Percentiles rank a stretch among this genome's conserved stretches.
These are phyloP conservation scores for Gnathonemus longibarbis DNA, from an alignment of 2,113 vertebrate species.

Conservation along the genomic window DNA sequence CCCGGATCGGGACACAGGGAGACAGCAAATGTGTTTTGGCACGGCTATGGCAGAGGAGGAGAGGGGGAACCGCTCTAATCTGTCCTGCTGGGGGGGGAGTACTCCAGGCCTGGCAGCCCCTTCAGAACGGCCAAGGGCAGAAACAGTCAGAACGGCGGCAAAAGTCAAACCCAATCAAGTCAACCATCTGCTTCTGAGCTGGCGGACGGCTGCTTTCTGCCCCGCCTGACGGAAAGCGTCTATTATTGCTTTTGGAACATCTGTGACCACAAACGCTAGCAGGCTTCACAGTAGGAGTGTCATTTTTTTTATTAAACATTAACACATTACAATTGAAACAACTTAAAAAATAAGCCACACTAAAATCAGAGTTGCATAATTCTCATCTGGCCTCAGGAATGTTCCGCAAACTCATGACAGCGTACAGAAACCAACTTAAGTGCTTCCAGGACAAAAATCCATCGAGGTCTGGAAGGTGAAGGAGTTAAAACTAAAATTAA, in stretches of 20 bases:
- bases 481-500: not conserved
- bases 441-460: not conserved
- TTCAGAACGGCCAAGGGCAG: not conserved
- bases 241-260: not conserved
- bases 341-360: not conserved
- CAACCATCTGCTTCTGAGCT: not conserved
- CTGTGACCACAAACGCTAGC: not conserved
- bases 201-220: not conserved
- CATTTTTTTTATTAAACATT: not conserved
- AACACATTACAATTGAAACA: not conserved
- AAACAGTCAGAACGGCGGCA: not conserved
- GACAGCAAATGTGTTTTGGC: not conserved
- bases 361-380: not conserved
- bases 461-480: not conserved
- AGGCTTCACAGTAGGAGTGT: not conserved
- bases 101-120: not conserved
- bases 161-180: not conserved
- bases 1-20: not conserved
- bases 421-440: not conserved
- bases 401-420: not conserved
- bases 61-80: not conserved
- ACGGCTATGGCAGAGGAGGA: not conserved
- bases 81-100: not conserved
- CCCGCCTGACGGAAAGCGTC: not conserved
- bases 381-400: not conserved